These are phyloP conservation scores for Volucella bombylans DNA, from an alignment of 2,888 invertebrate genomes.

Conservation along the genomic window DNA sequence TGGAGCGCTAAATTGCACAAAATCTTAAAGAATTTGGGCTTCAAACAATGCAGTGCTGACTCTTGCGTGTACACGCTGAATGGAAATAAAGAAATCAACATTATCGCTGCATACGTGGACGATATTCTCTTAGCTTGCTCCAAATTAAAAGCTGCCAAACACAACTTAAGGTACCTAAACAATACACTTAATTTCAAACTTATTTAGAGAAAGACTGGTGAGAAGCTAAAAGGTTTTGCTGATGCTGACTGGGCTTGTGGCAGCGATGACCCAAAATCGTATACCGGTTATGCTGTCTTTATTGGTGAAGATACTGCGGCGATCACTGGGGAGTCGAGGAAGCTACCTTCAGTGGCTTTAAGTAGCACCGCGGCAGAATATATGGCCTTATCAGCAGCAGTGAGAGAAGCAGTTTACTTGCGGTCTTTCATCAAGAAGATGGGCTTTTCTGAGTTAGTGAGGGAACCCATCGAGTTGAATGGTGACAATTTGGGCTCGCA, in stretches of 20 bases:
- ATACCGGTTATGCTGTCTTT: slow-evolving; percentile 44
- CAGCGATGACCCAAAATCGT: slow-evolving; percentile 53
- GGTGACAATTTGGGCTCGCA: slow-evolving; percentile 11
- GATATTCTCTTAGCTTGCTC: no score
- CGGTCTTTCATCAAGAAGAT: slow-evolving; percentile 35
- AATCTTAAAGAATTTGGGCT: no score
- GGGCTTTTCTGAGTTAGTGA: no score
- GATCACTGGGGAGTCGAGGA: slow-evolving; percentile 53
- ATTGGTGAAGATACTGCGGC: background rate
- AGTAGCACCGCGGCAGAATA: slow-evolving; percentile 60
- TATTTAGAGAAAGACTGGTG: slow-evolving; percentile 20
- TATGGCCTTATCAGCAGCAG: slow-evolving; percentile 48
- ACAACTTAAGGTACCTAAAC: background rate
- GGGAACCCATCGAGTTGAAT: slow-evolving; percentile 9
- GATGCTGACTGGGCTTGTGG: no score
- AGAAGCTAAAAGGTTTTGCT: no score
- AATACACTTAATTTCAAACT: slow-evolving; percentile 41
- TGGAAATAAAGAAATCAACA: no score
- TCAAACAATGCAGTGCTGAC: no score
- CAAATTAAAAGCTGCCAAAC: background rate
- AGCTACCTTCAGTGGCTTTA: slow-evolving; percentile 43
- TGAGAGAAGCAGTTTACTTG: slow-evolving; percentile 60
- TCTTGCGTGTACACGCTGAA: no score
- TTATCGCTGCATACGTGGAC: no score
- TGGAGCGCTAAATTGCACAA: no score